phyloP scores from a whole-genome alignment of 2,797 vertebrate genomes.

The Lerista edwardsae region DNA sequence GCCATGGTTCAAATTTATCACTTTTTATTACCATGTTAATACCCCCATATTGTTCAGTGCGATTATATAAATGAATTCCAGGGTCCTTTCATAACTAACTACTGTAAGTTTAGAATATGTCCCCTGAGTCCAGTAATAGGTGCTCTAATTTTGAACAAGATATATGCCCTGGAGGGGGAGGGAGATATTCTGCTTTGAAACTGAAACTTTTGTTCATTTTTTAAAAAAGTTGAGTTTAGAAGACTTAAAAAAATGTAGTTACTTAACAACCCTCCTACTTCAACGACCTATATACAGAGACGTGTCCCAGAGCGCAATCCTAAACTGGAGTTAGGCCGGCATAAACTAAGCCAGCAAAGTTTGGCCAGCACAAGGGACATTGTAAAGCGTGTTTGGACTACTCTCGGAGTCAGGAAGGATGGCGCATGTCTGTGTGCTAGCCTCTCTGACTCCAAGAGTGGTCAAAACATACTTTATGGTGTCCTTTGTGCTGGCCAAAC shows the following conservation, averaged over 20 bases:
- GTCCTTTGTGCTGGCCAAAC: too few species aligned
- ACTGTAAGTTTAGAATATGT: slow-evolving; percentile 5
- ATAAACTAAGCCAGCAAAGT: too few species aligned
- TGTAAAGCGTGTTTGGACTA: too few species aligned
- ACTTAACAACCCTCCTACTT: too few species aligned
- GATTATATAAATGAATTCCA: slow-evolving; percentile 48
- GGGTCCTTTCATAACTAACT: background rate
- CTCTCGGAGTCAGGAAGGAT: too few species aligned
- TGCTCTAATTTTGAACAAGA: slow-evolving; percentile 20
- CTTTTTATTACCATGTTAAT: slow-evolving; percentile 39
- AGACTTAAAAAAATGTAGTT: background rate
- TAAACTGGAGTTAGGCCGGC: too few species aligned
- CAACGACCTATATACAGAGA: too few species aligned
- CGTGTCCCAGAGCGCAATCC: too few species aligned
- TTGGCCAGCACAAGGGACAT: too few species aligned
- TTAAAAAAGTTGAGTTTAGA: background rate
- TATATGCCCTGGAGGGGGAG: background rate
- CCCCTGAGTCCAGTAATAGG: background rate
- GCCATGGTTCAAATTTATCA: slow-evolving; percentile 32
- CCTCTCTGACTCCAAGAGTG: too few species aligned
- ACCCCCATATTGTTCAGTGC: background rate
- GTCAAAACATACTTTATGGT: too few species aligned
- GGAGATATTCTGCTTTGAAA: background rate
- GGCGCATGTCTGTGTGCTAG: too few species aligned
- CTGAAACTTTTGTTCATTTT: background rate